These are phyloP conservation scores for Amphiduros pacificus DNA, from an alignment of 2,888 invertebrate species.

Conservation along the genomic window DNA sequence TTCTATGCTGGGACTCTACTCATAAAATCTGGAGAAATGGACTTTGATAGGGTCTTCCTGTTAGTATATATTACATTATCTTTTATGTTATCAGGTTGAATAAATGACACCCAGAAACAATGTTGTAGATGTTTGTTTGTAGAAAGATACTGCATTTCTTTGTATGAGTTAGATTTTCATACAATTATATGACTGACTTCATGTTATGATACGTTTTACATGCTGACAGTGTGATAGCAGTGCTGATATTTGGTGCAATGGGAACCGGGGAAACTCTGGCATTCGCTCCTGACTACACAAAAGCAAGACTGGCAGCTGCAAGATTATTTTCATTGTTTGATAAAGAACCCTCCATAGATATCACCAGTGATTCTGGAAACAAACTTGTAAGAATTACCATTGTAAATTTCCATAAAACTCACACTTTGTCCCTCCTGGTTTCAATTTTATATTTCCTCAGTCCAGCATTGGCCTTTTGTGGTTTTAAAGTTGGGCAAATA, in stretches of 20 bases:
- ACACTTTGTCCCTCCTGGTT: not conserved
- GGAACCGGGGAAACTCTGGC: slow-evolving; percentile 41
- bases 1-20: slow-evolving; percentile 62
- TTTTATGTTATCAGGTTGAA: no score
- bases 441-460: not conserved
- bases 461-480: no score
- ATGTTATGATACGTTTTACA: not conserved
- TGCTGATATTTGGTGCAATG: slow-evolving; percentile 46
- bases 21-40: slow-evolving; percentile 55
- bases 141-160: no score
- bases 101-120: no score
- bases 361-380: not conserved
- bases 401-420: not conserved
- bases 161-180: no score
- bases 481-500: not conserved
- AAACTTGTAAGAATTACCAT: slow-evolving; percentile 1
- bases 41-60: slow-evolving; percentile 14
- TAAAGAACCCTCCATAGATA: slow-evolving; percentile 9
- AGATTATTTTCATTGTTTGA: slow-evolving; percentile 46
- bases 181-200: not conserved
- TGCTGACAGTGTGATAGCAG: slow-evolving; percentile 44
- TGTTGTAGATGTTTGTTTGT: no score
- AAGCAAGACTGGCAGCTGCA: slow-evolving; percentile 45
- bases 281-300: slow-evolving; percentile 48
- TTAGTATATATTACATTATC: slow-evolving; percentile 3